Evolutionary conservation across 23 tunicate species (phyloP).

Genomic region (Phallusia fumigata): DNA sequence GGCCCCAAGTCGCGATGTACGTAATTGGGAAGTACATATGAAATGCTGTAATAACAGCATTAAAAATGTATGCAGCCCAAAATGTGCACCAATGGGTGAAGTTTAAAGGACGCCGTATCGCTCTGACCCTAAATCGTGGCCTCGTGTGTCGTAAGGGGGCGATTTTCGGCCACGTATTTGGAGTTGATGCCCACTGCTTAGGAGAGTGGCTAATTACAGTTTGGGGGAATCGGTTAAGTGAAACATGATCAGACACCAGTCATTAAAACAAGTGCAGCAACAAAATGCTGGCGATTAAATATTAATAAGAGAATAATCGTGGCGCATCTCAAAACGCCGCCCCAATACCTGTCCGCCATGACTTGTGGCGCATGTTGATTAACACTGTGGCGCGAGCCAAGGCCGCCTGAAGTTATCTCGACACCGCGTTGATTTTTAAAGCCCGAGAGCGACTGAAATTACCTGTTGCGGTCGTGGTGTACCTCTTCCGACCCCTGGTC

Average conservation of each 20-base stretch:
- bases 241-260: background rate
- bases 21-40: conserved; percentile 12
- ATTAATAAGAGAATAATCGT: background rate
- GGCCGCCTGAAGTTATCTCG: background rate
- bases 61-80: background rate
- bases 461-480: background rate
- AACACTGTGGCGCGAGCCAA: background rate
- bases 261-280: background rate
- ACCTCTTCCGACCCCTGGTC: background rate
- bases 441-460: background rate
- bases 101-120: background rate
- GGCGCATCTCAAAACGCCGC: background rate
- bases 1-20: background rate
- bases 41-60: conserved; percentile 6
- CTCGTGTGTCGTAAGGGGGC: too few relatives aligned
- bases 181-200: too few relatives aligned
- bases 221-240: background rate
- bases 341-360: background rate
- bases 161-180: too few relatives aligned
- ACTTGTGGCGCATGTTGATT: background rate
- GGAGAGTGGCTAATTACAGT: too few relatives aligned
- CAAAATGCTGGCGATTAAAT: background rate
- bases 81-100: background rate
- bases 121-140: too few relatives aligned
- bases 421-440: conserved; percentile 1